phyloP scores from a whole-genome alignment of 1,140 invertebrate species.

The Colletes gigas region DNA sequence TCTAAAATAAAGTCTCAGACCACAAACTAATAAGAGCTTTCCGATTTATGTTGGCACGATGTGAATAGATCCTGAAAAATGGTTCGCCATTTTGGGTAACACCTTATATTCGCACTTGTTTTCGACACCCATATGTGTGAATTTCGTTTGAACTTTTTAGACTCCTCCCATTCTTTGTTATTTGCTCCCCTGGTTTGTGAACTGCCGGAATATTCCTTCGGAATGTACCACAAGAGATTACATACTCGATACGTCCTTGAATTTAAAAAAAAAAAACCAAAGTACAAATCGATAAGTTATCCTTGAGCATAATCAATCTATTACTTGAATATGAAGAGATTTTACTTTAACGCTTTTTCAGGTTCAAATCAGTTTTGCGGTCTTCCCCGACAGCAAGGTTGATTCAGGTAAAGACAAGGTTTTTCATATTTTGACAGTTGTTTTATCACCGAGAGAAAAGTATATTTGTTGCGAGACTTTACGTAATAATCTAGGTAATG shows the following conservation, averaged over 20 bases:
- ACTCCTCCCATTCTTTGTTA: constrained; percentile 42
- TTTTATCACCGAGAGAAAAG: constrained; percentile 69
- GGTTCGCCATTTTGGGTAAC: too few relatives aligned
- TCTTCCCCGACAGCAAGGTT: constrained; percentile 78
- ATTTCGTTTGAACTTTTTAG: constrained; percentile 40
- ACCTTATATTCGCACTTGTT: constrained; percentile 40
- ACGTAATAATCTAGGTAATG: constrained; percentile 18
- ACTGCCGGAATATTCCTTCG: constrained; percentile 16
- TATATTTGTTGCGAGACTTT: constrained; percentile 52
- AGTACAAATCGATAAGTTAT: constrained; percentile 33
- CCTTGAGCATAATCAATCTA: constrained; percentile 43
- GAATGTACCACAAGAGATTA: constrained; percentile 32
- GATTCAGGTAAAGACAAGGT: constrained; percentile 79
- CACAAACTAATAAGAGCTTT: too few relatives aligned
- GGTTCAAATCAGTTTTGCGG: constrained; percentile 79
- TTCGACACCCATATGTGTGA: constrained; percentile 47
- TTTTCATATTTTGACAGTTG: constrained; percentile 67
- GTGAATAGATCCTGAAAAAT: too few relatives aligned
- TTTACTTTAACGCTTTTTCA: constrained; percentile 78
- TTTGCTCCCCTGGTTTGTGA: constrained; percentile 22
- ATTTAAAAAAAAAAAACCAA: constrained; percentile 26
- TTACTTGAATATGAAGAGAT: constrained; percentile 66
- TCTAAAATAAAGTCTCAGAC: too few relatives aligned
- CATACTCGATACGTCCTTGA: constrained; percentile 29
- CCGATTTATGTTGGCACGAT: too few relatives aligned